Evolutionary conservation across 2,888 invertebrate genomes (phyloP), one percentile per base, ranked within the genome.

Genomic region (Gnatocerus cornutus): DNA sequence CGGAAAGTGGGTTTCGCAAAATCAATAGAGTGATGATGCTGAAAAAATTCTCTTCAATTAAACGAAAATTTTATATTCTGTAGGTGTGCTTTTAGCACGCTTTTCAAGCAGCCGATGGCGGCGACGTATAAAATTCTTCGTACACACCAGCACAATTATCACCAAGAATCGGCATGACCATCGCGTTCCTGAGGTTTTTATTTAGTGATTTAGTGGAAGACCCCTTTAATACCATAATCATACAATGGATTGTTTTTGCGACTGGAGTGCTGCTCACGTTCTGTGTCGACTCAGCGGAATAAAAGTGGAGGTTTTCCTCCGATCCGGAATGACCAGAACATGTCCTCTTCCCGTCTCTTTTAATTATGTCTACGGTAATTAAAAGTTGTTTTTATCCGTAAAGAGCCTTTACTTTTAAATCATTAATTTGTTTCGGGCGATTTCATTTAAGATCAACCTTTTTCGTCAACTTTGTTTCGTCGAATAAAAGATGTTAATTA

Each of bases 401-500:
- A 75, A 72, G 76, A 73, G 74, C 74, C 74, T 77, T 75, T 74
- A 73, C 76, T 76, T 76, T 77, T 76, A 74, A 75, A 75, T 78
- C 76, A 77, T 78, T 77, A 77, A 76, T 77, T 77, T 74, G 75
- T 77, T 78, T 73, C 74, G 71, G 74, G 74, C 77, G 73, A 78
- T 78, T 78, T 76, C 74, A 71, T 74, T 73, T 68, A 65, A 27
- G 52, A 39, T 45, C 43, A 27, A 41, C 33, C 12, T 50, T 62
- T 62, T 62, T 62, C 52, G 21, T 30, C 33, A 39, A 50, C 30
- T 30, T 61, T 61, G 46, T 61, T 50, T 48, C 29, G 37, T 33
- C 16, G 61, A 39, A 61, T 50, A 16, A 61, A 50, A 50, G 61
- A 61, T 61, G 61, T 61, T 61, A 61, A 61, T 61, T 61, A 61